Evolutionary conservation across 2,888 invertebrate species (phyloP).

Genomic region (Mactromeris polynyma): DNA sequence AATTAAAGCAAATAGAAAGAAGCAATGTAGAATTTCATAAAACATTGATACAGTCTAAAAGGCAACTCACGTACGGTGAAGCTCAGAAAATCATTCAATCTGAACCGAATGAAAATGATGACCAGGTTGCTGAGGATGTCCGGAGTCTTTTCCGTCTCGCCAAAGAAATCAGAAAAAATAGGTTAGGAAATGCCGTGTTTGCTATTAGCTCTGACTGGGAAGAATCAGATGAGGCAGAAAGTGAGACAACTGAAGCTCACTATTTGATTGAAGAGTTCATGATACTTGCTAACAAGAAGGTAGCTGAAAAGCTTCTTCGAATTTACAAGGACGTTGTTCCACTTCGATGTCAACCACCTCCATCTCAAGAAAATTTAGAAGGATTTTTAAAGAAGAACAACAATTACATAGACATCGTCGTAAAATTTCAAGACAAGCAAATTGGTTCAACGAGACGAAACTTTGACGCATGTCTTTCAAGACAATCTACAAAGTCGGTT

Average conservation of each 20-base stretch:
- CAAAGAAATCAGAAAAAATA: constrained; percentile 44
- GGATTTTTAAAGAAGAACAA: constrained; percentile 54
- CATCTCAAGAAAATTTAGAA: constrained; percentile 57
- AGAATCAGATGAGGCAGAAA: constrained; percentile 45
- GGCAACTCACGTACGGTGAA: constrained; percentile 71
- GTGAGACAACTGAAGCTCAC: constrained; percentile 63
- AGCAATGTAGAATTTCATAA: constrained; percentile 36
- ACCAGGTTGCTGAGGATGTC: constrained; percentile 35
- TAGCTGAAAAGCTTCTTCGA: constrained; percentile 54
- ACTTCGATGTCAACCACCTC: constrained; percentile 68
- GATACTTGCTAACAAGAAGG: constrained; percentile 67
- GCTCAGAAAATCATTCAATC: constrained; percentile 70
- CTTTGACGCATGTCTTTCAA: constrained; percentile 25
- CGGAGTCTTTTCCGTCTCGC: constrained; percentile 54
- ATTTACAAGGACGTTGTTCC: constrained; percentile 60
- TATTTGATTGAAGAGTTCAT: constrained; percentile 74
- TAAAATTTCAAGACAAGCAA: constrained; percentile 60
- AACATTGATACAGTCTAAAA: constrained; percentile 65
- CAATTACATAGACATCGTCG: constrained; percentile 54
- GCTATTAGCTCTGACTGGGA: constrained; percentile 60
- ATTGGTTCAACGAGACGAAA: constrained; percentile 30
- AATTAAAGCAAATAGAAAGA: constrained; percentile 48
- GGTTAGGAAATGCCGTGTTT: constrained; percentile 65
- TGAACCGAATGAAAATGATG: not conserved
- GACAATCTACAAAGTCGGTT: constrained; percentile 17